Percentiles rank a stretch among this genome's conserved stretches.
These are phyloP conservation scores for Neolamprologus sp. DNA, from an alignment of 2,113 vertebrate species.

Conservation along the genomic window DNA sequence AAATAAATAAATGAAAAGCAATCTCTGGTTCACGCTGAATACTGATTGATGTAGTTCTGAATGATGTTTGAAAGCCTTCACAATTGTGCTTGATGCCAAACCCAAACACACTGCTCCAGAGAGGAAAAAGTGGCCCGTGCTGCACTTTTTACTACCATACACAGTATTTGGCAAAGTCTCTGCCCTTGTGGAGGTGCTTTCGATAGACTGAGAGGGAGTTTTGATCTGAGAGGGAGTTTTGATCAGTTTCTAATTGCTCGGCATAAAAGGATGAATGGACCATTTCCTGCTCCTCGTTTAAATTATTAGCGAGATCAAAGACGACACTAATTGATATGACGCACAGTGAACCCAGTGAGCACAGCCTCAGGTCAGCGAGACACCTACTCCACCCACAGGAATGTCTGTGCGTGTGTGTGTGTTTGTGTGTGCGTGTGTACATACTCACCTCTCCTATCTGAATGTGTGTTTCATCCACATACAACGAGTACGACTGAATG, in stretches of 20 bases:
- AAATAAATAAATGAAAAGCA: not conserved
- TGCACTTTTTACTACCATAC: not conserved
- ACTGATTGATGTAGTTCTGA: not conserved
- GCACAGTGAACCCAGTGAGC: slow-evolving; percentile 34
- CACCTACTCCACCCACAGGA: slow-evolving; percentile 45
- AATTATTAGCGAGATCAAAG: slow-evolving; percentile 62
- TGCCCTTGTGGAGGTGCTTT: slow-evolving; percentile 16
- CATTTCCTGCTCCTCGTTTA: slow-evolving; percentile 49
- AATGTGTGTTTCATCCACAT: slow-evolving; percentile 88
- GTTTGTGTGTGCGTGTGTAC: not conserved
- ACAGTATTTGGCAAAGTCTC: not conserved
- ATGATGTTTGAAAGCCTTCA: slow-evolving; percentile 9
- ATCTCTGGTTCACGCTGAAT: not conserved
- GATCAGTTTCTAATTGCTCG: slow-evolving; percentile 55
- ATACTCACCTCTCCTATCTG: slow-evolving; percentile 74
- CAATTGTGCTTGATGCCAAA: not conserved
- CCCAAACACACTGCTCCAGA: not conserved
- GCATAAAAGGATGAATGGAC: slow-evolving; percentile 36
- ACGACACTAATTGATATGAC: slow-evolving; percentile 52
- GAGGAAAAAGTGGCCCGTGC: not conserved
- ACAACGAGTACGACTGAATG: slow-evolving; percentile 85
- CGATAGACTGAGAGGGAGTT: slow-evolving; percentile 12
- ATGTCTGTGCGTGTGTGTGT: not conserved
- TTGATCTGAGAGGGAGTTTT: slow-evolving; percentile 42
- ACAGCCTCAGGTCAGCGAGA: slow-evolving; percentile 25